A percentile compares a stretch with the other conserved stretches of the same genome.
Conservation (phyloP, 1,140 invertebrate species). For the Drosophila jambulina region DNA sequence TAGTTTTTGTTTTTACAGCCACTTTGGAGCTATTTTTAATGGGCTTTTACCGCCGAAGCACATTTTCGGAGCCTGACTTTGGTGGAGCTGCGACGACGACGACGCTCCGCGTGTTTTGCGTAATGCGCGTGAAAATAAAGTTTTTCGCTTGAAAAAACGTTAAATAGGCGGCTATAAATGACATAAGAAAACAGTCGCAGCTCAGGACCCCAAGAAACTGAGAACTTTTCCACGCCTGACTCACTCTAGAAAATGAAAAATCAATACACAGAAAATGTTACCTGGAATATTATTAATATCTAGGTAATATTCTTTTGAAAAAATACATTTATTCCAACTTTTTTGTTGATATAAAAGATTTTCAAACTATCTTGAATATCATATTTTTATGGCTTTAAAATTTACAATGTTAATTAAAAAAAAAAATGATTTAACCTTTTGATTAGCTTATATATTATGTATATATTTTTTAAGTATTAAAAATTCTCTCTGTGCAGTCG, state of each 20-base stretch:
- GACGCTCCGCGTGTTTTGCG: conserved; percentile 40
- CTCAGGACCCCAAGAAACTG: conserved; percentile 28
- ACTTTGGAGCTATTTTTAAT: conserved; percentile 78
- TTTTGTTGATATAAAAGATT: not conserved
- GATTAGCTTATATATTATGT: not conserved
- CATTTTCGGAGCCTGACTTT: conserved; percentile 55
- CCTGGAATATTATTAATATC: not conserved
- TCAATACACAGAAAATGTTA: not conserved
- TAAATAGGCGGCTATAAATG: conserved; percentile 75
- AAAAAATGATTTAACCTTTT: not conserved
- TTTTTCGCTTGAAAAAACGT: conserved; percentile 80
- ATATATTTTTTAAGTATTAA: not conserved
- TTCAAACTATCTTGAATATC: not conserved
- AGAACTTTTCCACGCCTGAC: conserved; percentile 38
- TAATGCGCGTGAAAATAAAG: conserved; percentile 82
- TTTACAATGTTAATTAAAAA: too few species aligned
- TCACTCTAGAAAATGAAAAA: conserved; percentile 24
- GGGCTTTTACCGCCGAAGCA: conserved; percentile 61
- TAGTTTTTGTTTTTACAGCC: conserved; percentile 52
- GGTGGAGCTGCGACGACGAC: conserved; percentile 13
- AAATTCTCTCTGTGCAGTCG: too few species aligned
- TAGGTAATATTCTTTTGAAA: not conserved
- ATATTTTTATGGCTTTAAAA: not conserved
- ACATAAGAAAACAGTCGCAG: conserved; percentile 38
- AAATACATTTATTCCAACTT: not conserved